phyloP scores from a whole-genome alignment of 2,113 vertebrate species.

The Catharus bicknelli region DNA sequence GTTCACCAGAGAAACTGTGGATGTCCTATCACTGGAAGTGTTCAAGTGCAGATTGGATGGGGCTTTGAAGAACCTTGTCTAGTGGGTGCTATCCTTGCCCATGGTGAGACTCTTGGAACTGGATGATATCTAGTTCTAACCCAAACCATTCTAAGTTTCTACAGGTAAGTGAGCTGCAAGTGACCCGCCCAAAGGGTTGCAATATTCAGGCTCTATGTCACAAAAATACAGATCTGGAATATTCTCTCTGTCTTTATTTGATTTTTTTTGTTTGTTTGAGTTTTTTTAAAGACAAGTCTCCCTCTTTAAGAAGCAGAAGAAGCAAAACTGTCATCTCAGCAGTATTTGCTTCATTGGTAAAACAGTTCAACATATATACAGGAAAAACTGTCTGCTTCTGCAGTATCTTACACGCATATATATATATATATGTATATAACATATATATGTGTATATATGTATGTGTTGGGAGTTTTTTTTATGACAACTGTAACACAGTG shows the following conservation, averaged over 20 bases:
- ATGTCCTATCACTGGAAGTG: background rate
- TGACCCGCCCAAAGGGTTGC: background rate
- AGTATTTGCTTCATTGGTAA: background rate
- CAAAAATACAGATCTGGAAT: background rate
- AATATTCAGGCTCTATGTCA: background rate
- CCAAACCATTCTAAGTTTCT: background rate
- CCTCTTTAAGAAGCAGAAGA: background rate
- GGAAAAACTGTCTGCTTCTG: background rate
- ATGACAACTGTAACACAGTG: background rate
- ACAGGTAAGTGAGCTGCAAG: background rate
- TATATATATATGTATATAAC: background rate
- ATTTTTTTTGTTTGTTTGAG: background rate
- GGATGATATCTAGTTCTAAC: background rate
- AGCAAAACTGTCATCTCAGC: background rate
- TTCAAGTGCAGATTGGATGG: background rate
- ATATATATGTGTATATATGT: no score
- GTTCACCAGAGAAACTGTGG: background rate
- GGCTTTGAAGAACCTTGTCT: background rate
- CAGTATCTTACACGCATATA: background rate
- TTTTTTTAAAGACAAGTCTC: background rate
- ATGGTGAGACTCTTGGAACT: background rate
- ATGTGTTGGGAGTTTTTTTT: background rate
- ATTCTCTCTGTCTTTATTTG: background rate
- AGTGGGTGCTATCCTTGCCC: background rate
- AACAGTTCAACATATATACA: background rate